phyloP scores from a whole-genome alignment of 2,888 invertebrate species.

The Teleiodes luculella region DNA sequence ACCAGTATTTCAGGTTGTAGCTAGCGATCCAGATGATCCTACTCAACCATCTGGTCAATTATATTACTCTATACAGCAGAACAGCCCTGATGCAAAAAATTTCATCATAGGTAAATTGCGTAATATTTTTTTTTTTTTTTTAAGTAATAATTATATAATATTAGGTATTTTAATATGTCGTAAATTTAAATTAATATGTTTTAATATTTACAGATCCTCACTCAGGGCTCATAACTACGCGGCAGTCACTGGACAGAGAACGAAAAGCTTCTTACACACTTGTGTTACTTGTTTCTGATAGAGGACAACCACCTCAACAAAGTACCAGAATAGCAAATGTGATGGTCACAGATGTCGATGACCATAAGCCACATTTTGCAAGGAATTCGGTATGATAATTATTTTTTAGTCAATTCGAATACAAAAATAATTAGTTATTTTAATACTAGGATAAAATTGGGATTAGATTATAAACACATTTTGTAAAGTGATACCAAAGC shows the following conservation, averaged over 20 bases:
- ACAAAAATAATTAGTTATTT: no score
- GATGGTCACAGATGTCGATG: constrained; percentile 85
- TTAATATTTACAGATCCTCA: constrained; percentile 69
- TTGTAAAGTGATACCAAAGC: no score
- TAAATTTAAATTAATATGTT: background rate
- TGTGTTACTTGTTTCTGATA: constrained; percentile 87
- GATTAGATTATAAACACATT: no score
- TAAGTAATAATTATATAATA: background rate
- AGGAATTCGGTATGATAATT: constrained; percentile 78
- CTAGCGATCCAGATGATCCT: constrained; percentile 88
- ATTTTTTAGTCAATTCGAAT: no score
- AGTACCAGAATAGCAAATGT: constrained; percentile 84
- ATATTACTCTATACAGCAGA: constrained; percentile 84
- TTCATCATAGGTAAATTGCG: constrained; percentile 81
- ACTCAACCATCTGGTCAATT: constrained; percentile 86
- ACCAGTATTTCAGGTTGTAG: constrained; percentile 86
- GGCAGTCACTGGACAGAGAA: constrained; percentile 85
- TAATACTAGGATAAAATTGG: no score
- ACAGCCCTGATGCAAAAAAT: constrained; percentile 80
- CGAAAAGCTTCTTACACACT: constrained; percentile 85
- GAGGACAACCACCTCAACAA: constrained; percentile 87
- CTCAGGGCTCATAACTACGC: constrained; percentile 86
- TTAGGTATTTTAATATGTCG: background rate
- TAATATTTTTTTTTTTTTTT: no score
- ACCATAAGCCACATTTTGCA: constrained; percentile 86